Evolutionary conservation across 2,113 vertebrate species (phyloP), one percentile per base, ranked within the genome.

Genomic region (Stercorarius parasiticus): DNA sequence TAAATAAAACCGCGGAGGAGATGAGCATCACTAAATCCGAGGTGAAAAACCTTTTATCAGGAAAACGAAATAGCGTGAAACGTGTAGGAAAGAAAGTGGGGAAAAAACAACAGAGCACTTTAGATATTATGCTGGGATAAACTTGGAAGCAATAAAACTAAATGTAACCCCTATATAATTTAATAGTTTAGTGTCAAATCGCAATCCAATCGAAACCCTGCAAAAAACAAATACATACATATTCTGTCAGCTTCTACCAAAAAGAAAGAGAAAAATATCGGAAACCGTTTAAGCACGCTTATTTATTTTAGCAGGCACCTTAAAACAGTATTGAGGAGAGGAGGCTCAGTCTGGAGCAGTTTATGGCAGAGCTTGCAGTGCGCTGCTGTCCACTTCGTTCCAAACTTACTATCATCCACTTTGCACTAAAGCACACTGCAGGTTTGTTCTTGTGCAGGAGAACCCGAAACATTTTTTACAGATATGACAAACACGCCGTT

Each of bases 161-260:
- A 96, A 97, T 73, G 92, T 96, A 97, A 96, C 89, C 95, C 96
- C 96, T 96, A 96, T 97, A 96, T 97, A 97, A 97, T 97, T 97
- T 96, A 97, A 95, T 96, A 97, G 97, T 96, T 97, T 90, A 93
- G 97, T 90, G 94, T 97, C 93, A 96, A 95, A 95, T 97, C 96
- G 9, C 96, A 95, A 95, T 66, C 87, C 95, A 95, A 49, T 77
- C 45, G 84, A 97, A 96, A 88, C 66, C 47, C 34, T 34, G 56
- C 82, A 90, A 86, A 92, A 38, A 13, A 21, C 78, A 87, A 95
- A 91, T 82, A 56, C 78, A 56, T 82, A 43, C 40, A 72, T 72
- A 79, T 69, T 88, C 96, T 72, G 62, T 66, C 87, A 50, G 73
- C 53, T 52, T 73, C 93, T 77, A 82, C 23, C 10, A 15, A 64